Evolutionary conservation across 1,140 invertebrate genomes (phyloP), one percentile per base, ranked within the genome.

Genomic region (Oedothorax gibbosus): DNA sequence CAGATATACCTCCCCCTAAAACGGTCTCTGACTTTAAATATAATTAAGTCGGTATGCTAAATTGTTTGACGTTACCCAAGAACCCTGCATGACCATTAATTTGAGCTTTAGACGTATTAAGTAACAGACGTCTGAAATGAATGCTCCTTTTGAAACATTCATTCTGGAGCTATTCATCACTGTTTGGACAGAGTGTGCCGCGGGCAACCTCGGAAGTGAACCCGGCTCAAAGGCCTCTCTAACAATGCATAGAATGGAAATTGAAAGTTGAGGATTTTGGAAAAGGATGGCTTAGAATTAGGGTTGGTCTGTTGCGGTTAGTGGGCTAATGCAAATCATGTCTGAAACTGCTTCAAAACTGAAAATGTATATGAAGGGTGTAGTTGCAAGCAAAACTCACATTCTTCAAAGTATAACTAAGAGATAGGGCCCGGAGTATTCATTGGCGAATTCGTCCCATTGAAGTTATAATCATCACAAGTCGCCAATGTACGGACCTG

Each of bases 21-120:
- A 71, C 15, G 69, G 69, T 71, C 69, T 5, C 35, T n/a, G 56
- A 50, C 68, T 82, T 73, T 72, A 82, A 82, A 69, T 72, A 82
- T 82, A 82, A 82, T 82, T 82, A 82, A 82, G 79, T 82, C 68
- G 49, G 79, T 82, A 57, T 82, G 79, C 69, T 72, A 82, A 82
- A 82, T 82, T 82, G 73, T 82, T 82, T 82, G 68, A 82, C 68
- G 79, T 82, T 56, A 71, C 65, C 79, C 69, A 54, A 82, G 73
- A 35, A 69, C 53, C 69, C n/a, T 35, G 68, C 9, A 72, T 35
- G 79, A 57, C 73, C 79, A 82, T 82, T 82, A 82, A 82, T 82
- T 82, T 82, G 49, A 82, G 69, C 79, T 82, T 82, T 82, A 82
- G 69, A 53, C 79, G 79, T 53, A 82, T 82, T 72, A 82, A 72